Conservation (phyloP, 2,797 vertebrate genomes). For the Siniperca undulata region DNA sequence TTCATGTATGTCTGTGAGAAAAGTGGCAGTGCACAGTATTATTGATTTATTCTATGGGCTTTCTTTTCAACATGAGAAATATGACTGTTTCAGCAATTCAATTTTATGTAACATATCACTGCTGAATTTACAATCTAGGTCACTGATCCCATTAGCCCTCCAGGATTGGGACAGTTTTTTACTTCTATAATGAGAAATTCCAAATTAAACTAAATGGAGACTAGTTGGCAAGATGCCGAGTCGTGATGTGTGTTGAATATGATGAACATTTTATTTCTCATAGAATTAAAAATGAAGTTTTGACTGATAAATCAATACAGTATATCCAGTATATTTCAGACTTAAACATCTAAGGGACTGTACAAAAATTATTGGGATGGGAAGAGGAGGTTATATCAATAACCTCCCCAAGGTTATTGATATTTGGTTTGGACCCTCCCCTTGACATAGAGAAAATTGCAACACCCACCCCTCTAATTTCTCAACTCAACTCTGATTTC, state of each 20-base stretch:
- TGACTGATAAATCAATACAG: conserved; percentile 30
- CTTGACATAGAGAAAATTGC: neutral
- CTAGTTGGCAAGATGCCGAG: conserved; percentile 52
- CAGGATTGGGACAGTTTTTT: conserved; percentile 63
- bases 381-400: neutral
- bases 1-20: conserved; percentile 55
- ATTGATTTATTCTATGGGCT: conserved; percentile 54
- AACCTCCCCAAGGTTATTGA: neutral
- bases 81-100: conserved; percentile 68
- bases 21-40: conserved; percentile 9
- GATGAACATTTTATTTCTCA: conserved; percentile 53
- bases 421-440: neutral
- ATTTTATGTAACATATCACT: conserved; percentile 69
- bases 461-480: neutral
- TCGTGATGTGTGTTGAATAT: conserved; percentile 53
- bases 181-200: conserved; percentile 73
- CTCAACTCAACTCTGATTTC: neutral
- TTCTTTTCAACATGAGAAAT: conserved; percentile 54
- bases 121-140: conserved; percentile 79
- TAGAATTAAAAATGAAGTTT: conserved; percentile 47
- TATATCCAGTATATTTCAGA: conserved; percentile 9
- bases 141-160: conserved; percentile 78
- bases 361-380: neutral
- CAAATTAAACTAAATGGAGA: conserved; percentile 69
- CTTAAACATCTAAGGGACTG: neutral